A percentile compares a stretch with the other conserved stretches of the same genome.
Conservation (phyloP, 2,797 vertebrate genomes). For the Muscicapa striata region DNA sequence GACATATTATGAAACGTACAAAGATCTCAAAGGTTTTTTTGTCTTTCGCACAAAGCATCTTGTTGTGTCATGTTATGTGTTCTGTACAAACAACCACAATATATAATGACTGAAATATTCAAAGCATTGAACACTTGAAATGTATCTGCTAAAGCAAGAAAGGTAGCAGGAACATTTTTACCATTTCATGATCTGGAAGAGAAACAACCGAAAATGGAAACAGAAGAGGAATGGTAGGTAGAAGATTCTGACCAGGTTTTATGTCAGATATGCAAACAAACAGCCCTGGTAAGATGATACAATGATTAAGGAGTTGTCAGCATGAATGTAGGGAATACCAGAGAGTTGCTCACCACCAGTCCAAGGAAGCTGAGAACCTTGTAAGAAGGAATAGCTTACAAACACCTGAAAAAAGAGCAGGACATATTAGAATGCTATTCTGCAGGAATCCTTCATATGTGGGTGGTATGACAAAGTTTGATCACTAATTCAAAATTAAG, state of each 20-base stretch:
- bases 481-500: background rate
- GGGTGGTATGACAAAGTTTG: background rate
- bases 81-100: background rate
- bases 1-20: background rate
- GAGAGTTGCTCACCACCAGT: background rate
- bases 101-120: background rate
- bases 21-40: background rate
- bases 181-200: background rate
- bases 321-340: background rate
- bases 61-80: background rate
- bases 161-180: background rate
- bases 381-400: background rate
- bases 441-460: background rate
- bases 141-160: background rate
- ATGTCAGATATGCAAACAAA: background rate
- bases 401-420: background rate
- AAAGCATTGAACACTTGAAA: background rate
- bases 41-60: conserved; percentile 4
- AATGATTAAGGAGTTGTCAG: background rate
- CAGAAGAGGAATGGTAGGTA: background rate
- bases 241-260: background rate
- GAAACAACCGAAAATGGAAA: background rate
- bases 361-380: background rate
- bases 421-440: background rate
- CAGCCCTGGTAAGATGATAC: background rate